Percentiles rank a stretch among this genome's conserved stretches.
Conservation (phyloP, 2,113 vertebrate species). For the Cranoglanis bouderius region DNA sequence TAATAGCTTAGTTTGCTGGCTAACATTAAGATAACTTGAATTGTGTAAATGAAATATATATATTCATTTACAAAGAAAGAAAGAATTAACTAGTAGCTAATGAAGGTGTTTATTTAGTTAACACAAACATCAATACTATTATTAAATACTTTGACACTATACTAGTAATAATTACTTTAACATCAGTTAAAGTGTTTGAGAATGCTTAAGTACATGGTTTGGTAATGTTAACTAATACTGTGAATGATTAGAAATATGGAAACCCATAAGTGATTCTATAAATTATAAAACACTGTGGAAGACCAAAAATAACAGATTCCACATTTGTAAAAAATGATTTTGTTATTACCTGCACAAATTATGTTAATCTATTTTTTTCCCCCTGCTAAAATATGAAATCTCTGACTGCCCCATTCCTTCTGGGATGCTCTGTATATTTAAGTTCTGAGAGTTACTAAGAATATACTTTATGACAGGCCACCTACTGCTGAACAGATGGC, state of each 20-base stretch:
- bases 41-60: background rate
- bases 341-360: background rate
- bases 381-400: background rate
- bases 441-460: constrained; percentile 30
- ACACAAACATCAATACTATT: background rate
- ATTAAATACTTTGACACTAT: background rate
- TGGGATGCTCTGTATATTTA: background rate
- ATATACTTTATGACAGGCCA: constrained; percentile 20
- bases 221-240: background rate
- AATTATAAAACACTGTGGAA: background rate
- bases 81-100: background rate
- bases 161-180: background rate
- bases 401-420: background rate
- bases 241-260: background rate
- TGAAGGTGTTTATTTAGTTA: no score
- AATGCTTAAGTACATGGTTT: background rate
- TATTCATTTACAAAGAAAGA: no score
- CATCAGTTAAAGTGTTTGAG: background rate
- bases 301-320: background rate
- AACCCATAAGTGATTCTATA: background rate
- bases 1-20: background rate
- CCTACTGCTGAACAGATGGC: constrained; percentile 21
- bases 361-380: background rate
- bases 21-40: background rate
- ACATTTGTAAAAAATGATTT: background rate